Conservation (phyloP, 2,113 vertebrate species). For the Heptranchias perlo region DNA sequence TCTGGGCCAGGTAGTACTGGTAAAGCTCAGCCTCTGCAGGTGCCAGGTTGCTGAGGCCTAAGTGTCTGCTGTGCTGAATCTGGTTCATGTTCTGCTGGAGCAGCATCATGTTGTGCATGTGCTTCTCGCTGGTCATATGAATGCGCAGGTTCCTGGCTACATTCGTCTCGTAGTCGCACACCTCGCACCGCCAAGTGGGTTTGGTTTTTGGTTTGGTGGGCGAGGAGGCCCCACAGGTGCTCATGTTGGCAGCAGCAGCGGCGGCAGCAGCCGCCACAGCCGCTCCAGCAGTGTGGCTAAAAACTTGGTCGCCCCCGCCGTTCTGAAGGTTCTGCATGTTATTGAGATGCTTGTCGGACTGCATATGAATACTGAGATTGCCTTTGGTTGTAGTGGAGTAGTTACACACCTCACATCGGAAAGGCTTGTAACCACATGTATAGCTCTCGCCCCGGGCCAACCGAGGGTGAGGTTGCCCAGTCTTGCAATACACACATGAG, state of each 20-base stretch:
- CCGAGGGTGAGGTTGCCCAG: conserved; percentile 91
- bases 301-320: conserved; percentile 87
- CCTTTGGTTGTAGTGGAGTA: conserved; percentile 99
- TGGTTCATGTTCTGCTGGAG: conserved; percentile 96
- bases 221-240: conserved; percentile 82
- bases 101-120: conserved; percentile 99
- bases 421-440: conserved; percentile 97
- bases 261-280: conserved; percentile 66
- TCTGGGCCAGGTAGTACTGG: conserved; percentile 97
- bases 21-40: conserved; percentile 95
- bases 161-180: conserved; percentile 97
- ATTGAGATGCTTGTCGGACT: conserved; percentile 98
- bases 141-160: conserved; percentile 96
- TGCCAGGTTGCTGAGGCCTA: conserved; percentile 83
- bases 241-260: conserved; percentile 70
- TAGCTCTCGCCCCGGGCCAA: conserved; percentile 96
- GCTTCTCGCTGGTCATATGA: conserved; percentile 99
- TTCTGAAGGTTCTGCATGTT: conserved; percentile 99
- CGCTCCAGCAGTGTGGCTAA: conserved; percentile 74
- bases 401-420: conserved; percentile 98
- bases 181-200: conserved; percentile 96
- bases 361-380: conserved; percentile 99
- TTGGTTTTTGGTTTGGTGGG: conserved; percentile 98
- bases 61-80: conserved; percentile 79
- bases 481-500: conserved; percentile 87